Evolutionary conservation across 30 jellyfish, hydroid and myxozoan genomes (phyloP), one percentile per base, ranked within the genome.

Genomic region (Aurelia sp.): DNA sequence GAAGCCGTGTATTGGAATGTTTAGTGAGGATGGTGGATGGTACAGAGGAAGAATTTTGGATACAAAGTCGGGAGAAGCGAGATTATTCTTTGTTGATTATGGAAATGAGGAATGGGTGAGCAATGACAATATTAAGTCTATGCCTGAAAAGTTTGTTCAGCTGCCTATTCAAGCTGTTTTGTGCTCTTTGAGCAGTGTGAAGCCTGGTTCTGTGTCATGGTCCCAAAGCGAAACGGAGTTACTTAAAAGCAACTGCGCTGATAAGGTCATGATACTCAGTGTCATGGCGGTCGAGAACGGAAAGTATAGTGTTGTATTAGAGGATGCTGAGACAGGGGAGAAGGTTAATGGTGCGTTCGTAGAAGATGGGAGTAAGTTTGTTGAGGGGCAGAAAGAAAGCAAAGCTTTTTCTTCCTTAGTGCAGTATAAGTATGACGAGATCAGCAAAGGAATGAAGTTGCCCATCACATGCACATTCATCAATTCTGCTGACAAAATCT

Each of bases 91-190:
- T 67, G 96, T 93, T 11, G 98, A 93, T 77, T 93, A 87, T 76
- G 98, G 97, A n/a, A 93, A 93, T 72, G 73, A 73, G 62, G 97
- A 88, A 50, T 87, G 69, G 73, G 86, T 68, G 72, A 40, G 67
- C 21, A 59, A 57, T 16, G 70, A 47, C 4, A 74, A 70, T 47
- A 73, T 93, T 15, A 81, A 87, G 53, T 47, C 23, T 16, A 47
- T 93, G 5, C 82, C 86, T 7, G 86, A 75, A 17, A 90, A 82
- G 44, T 68, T 88, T 21, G n/a, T 71, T 33, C 53, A 53, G 21
- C 68, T 87, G 51, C 97, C 98, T 11, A 55, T 30, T 21, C 97
- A 87, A 62, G 96, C 96, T 3, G 78, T 93, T 27, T 30, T 13
- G 51, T 88, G 97, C 86, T 50, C 78, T 12, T 63, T 93, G 63